phyloP scores from a whole-genome alignment of 2,888 invertebrate species.

The Epinotia bilunana region DNA sequence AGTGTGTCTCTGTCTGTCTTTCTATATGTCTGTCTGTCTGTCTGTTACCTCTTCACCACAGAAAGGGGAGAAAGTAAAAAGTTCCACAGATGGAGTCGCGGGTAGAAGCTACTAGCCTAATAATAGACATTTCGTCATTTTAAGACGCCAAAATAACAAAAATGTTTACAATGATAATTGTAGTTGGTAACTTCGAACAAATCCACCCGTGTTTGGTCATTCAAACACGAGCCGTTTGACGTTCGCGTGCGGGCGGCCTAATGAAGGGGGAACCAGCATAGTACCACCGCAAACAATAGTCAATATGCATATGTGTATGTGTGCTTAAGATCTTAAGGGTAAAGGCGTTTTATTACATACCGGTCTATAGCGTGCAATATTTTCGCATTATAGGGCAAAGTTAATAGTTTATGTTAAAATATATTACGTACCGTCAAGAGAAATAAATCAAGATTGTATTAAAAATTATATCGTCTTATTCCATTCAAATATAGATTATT shows the following conservation, averaged over 20 bases:
- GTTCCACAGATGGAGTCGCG: too few species aligned
- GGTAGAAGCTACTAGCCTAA: too few species aligned
- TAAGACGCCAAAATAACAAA: too few species aligned
- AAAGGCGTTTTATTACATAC: background rate
- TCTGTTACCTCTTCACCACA: too few species aligned
- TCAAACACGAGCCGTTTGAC: conserved; percentile 61
- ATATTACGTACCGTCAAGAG: background rate
- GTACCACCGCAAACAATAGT: conserved; percentile 19
- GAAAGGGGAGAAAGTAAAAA: too few species aligned
- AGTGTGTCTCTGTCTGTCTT: too few species aligned
- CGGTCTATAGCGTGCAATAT: background rate
- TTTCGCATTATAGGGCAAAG: background rate
- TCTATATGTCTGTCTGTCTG: too few species aligned
- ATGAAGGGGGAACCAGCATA: conserved; percentile 12
- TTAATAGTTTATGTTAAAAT: background rate
- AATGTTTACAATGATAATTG: background rate
- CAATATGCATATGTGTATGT: background rate
- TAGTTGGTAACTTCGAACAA: background rate
- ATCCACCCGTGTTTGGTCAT: conserved; percentile 50
- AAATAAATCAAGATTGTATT: too few species aligned
- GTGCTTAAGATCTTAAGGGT: conserved; percentile 10
- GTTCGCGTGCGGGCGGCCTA: conserved; percentile 58
- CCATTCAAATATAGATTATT: too few species aligned
- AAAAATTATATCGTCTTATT: too few species aligned
- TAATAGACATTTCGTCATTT: too few species aligned